These are phyloP conservation scores for Sigmodon hispidus DNA, from an alignment of 2,113 vertebrate genomes.

Conservation along the genomic window DNA sequence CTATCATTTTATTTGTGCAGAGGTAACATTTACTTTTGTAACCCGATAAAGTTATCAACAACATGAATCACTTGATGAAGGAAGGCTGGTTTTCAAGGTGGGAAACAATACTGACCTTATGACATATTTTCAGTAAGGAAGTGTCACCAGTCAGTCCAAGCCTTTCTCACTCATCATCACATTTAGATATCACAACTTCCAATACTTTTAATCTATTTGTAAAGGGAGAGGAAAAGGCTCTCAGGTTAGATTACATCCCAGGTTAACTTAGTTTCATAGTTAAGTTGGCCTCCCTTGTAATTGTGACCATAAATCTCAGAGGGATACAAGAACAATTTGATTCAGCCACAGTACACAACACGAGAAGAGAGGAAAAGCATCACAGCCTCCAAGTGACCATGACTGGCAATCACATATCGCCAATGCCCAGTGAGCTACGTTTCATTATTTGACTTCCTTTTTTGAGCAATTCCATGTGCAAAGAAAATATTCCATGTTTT, in stretches of 20 bases:
- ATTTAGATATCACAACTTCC: constrained; percentile 16
- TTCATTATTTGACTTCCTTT: not conserved
- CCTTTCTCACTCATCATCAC: not conserved
- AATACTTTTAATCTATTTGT: not conserved
- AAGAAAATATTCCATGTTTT: not conserved
- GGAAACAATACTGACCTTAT: not conserved
- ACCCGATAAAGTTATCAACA: not conserved
- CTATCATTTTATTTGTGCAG: not conserved
- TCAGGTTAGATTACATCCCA: not conserved
- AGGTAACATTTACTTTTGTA: not conserved
- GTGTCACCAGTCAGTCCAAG: not conserved
- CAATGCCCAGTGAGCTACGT: not conserved
- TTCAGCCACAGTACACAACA: not conserved
- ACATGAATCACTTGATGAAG: not conserved
- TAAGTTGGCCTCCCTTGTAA: not conserved
- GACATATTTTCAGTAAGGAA: not conserved
- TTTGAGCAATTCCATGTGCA: not conserved
- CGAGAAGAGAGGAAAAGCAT: not conserved
- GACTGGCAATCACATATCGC: not conserved
- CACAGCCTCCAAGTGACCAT: not conserved
- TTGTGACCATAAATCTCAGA: not conserved
- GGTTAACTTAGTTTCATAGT: not conserved
- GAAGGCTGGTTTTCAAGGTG: not conserved
- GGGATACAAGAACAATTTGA: not conserved
- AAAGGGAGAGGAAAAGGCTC: constrained; percentile 13